phyloP scores from a whole-genome alignment of 2,888 invertebrate genomes.

The Leucozona laternaria region DNA sequence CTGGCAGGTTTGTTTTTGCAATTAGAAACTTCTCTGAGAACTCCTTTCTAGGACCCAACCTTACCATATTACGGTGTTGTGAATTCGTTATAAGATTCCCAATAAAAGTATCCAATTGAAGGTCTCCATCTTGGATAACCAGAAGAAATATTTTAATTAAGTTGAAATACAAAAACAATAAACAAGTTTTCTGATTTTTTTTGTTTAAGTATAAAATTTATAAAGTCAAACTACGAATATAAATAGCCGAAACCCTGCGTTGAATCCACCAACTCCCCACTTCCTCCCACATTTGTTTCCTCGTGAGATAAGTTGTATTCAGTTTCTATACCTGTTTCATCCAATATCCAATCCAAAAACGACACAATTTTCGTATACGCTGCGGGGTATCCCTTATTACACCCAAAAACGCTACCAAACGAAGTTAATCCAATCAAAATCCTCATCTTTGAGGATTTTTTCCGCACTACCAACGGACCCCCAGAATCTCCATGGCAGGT shows the following conservation, averaged over 20 bases:
- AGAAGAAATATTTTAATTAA: not conserved
- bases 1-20: no score
- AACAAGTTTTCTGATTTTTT: not conserved
- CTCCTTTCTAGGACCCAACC: no score
- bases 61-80: no score
- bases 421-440: constrained; percentile 79
- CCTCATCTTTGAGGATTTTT: constrained; percentile 79
- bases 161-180: not conserved
- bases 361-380: constrained; percentile 83
- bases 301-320: not conserved
- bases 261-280: not conserved
- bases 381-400: constrained; percentile 80
- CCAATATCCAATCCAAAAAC: constrained; percentile 82
- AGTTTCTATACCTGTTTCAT: constrained; percentile 79
- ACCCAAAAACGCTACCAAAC: constrained; percentile 80
- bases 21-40: no score
- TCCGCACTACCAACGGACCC: constrained; percentile 81
- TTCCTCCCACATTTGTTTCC: not conserved
- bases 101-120: not conserved
- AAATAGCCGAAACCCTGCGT: not conserved
- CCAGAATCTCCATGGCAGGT: constrained; percentile 84
- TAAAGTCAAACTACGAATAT: not conserved
- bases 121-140: no score
- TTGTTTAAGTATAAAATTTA: not conserved
- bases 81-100: no score